Conservation (phyloP, 2,888 invertebrate genomes). For the Xylocampa areola region DNA sequence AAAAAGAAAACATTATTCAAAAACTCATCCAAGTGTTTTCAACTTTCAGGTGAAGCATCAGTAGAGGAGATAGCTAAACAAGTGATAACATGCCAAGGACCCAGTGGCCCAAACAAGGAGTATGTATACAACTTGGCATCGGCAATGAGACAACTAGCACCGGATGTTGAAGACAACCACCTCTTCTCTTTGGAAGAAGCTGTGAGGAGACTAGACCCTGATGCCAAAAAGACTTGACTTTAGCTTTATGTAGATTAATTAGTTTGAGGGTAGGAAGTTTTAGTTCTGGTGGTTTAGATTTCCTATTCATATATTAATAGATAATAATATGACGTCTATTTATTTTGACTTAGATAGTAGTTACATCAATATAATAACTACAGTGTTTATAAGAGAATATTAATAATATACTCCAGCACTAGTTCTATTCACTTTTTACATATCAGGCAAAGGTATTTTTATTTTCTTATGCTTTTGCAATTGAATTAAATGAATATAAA, state of each 20-base stretch:
- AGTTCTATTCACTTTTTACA: too few species aligned
- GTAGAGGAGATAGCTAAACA: conserved; percentile 94
- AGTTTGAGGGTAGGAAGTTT: conserved; percentile 12
- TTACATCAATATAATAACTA: too few species aligned
- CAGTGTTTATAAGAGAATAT: too few species aligned
- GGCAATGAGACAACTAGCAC: conserved; percentile 93
- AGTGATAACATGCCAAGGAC: conserved; percentile 93
- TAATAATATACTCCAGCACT: too few species aligned
- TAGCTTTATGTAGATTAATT: conserved; percentile 29
- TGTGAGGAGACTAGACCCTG: conserved; percentile 73
- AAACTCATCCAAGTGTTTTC: conserved; percentile 7
- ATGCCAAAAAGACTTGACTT: conserved; percentile 43
- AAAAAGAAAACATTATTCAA: background rate
- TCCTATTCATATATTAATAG: too few species aligned
- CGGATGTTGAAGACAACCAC: conserved; percentile 93
- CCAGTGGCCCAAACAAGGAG: conserved; percentile 97
- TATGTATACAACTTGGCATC: conserved; percentile 96
- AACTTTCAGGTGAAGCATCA: conserved; percentile 92
- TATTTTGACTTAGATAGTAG: too few species aligned
- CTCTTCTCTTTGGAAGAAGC: conserved; percentile 92
- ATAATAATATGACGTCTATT: too few species aligned
- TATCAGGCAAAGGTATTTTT: too few species aligned
- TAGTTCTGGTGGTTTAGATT: background rate
- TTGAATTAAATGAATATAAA: too few species aligned
- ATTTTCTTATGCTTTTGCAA: too few species aligned